A percentile compares a stretch with the other conserved stretches of the same genome.
Evolutionary conservation across 2,797 vertebrate species (phyloP).

Genomic region (Choloepus didactylus): DNA sequence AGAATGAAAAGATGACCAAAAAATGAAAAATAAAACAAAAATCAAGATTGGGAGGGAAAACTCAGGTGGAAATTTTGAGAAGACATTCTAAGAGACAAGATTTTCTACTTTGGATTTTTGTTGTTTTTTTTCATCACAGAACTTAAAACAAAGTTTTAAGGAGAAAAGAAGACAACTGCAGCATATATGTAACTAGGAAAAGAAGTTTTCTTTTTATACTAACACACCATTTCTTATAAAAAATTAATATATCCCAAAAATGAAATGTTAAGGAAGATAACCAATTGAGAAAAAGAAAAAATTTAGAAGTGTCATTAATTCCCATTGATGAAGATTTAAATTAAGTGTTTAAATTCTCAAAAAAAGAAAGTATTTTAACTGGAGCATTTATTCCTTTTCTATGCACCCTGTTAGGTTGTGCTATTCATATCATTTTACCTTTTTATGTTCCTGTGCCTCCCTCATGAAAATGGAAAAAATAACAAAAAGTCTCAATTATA

Average conservation of each 20-base stretch:
- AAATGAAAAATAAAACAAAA: neutral
- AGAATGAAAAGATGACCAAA: neutral
- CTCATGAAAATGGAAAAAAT: constrained; percentile 56
- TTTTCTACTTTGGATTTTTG: constrained; percentile 18
- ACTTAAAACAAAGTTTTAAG: constrained; percentile 16
- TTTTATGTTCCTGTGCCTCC: constrained; percentile 10
- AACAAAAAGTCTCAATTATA: constrained; percentile 54
- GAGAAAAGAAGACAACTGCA: neutral
- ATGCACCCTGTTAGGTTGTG: neutral
- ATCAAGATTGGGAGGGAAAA: neutral
- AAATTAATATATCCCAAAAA: neutral
- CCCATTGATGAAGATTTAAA: constrained; percentile 17
- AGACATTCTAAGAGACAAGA: neutral
- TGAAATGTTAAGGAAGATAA: neutral
- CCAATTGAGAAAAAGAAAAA: neutral
- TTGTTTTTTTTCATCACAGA: neutral
- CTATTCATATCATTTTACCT: neutral
- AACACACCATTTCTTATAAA: neutral
- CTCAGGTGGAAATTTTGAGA: neutral
- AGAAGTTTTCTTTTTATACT: neutral
- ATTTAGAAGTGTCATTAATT: constrained; percentile 26
- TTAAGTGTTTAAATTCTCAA: neutral
- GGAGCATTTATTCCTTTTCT: neutral
- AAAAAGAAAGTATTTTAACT: neutral
- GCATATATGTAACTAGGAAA: neutral